Percentiles rank a stretch among this genome's conserved stretches.
These are phyloP conservation scores for Dallia pectoralis DNA, from an alignment of 2,797 vertebrate genomes.

Conservation along the genomic window DNA sequence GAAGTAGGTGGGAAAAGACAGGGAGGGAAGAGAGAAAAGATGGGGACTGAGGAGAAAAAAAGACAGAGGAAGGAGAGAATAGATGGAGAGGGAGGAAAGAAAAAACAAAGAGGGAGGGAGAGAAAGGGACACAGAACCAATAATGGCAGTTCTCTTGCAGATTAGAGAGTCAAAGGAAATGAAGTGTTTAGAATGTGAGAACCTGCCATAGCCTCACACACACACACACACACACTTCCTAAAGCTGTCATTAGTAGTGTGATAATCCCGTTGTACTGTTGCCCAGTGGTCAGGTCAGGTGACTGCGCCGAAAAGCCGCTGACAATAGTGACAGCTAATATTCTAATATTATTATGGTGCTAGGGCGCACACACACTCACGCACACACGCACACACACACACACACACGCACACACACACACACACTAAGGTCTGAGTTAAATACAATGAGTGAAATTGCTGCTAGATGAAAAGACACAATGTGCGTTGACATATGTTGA, in stretches of 20 bases:
- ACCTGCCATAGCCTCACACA: conserved; percentile 33
- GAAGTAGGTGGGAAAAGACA: conserved; percentile 24
- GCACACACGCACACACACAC: not conserved
- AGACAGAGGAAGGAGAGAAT: too few relatives aligned
- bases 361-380: not conserved
- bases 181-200: conserved; percentile 62
- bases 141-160: conserved; percentile 53
- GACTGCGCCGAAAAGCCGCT: conserved; percentile 8
- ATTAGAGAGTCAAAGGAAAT: conserved; percentile 73
- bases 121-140: conserved; percentile 22
- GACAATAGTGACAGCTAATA: conserved; percentile 10
- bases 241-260: conserved; percentile 28
- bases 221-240: conserved; percentile 17
- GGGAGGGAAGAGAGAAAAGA: conserved; percentile 51
- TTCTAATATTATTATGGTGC: not conserved
- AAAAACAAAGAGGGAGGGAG: conserved; percentile 18
- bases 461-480: not conserved
- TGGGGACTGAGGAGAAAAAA: conserved; percentile 13
- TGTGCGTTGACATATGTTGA: not conserved
- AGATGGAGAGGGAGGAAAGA: conserved; percentile 4
- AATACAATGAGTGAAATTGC: not conserved
- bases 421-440: not conserved
- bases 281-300: conserved; percentile 15
- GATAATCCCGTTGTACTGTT: conserved; percentile 18
- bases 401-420: not conserved